A percentile compares a stretch with the other conserved stretches of the same genome.
These are phyloP conservation scores for Bos javanicus DNA, from an alignment of 2,113 vertebrate genomes.

Conservation along the genomic window DNA sequence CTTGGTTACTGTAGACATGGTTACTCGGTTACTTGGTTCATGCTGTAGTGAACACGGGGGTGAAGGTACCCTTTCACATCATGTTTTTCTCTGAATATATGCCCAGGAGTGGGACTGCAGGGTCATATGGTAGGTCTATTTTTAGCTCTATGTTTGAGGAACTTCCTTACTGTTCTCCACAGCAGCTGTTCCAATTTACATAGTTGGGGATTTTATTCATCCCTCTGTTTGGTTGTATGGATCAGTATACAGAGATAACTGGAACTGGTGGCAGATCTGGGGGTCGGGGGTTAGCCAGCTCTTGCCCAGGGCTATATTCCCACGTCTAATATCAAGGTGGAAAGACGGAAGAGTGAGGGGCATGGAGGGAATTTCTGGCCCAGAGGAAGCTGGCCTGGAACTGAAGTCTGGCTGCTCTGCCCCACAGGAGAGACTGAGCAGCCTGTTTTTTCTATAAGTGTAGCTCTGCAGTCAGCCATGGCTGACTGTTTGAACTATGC, in stretches of 20 bases:
- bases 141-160: not conserved
- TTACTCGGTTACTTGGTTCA: no score
- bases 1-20: not conserved
- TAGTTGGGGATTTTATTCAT: not conserved
- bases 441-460: not conserved
- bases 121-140: not conserved
- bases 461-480: not conserved
- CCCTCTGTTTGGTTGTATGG: fast-evolving
- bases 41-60: not conserved
- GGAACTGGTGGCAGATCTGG: not conserved
- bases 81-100: not conserved
- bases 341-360: not conserved
- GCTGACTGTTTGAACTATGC: not conserved
- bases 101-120: not conserved
- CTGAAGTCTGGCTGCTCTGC: not conserved
- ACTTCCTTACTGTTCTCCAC: not conserved
- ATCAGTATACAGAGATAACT: fast-evolving
- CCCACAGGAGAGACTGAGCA: not conserved
- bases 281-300: not conserved
- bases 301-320: not conserved
- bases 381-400: not conserved
- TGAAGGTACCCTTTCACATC: not conserved
- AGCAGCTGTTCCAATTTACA: not conserved
- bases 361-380: fast-evolving
- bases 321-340: fast-evolving